Evolutionary conservation across 2,888 invertebrate genomes (phyloP), one percentile per base, ranked within the genome.

Genomic region (Chironomus riparius): DNA sequence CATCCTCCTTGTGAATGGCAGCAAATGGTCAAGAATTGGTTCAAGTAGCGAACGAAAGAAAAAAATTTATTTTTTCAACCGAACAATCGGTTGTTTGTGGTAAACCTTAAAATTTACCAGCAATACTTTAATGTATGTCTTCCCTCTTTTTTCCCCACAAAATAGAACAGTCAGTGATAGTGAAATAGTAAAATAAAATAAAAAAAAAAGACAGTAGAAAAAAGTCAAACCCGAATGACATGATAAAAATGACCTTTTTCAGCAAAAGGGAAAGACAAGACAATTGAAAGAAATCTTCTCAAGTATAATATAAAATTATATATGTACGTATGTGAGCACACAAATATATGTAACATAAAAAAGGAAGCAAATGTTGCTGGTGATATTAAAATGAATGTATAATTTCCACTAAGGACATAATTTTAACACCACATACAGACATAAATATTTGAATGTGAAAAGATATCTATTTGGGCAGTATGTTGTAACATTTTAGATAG

Each of bases 201-300:
- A 10, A 38, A 38, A 28, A 28, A 28, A 38, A 38, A 38, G 38
- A 38, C 38, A 38, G 50, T 50, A 50, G 50, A 24, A 68, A 68
- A 70, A 70, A 47, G 47, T 70, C 18, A 47, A 70, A 70, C 38
- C 47, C 47, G 47, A 70, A 70, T 70, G 70, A 70, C 70, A 70
- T 70, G 70, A 70, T 70, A 70, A 47, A 56, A 70, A 47, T 47
- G 70, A 70, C 70, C 70, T 47, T 70, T 70, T 70, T 70, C 70
- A 70, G 47, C 70, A 70, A 18, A 70, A 47, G 47, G 18, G 56
- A 56, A 18, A 15, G 56, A 15, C n/a, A 56, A 56, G 56, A 56
- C 56, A 56, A 56, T 56, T 56, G 56, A 56, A 56, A 18, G 56
- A 56, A 56, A 56, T 56, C 56, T 56, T 18, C 15, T 56, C 15